Evolutionary conservation across 2,113 vertebrate genomes (phyloP), one percentile per base, ranked within the genome.

Genomic region (Emydura subglobosa): DNA sequence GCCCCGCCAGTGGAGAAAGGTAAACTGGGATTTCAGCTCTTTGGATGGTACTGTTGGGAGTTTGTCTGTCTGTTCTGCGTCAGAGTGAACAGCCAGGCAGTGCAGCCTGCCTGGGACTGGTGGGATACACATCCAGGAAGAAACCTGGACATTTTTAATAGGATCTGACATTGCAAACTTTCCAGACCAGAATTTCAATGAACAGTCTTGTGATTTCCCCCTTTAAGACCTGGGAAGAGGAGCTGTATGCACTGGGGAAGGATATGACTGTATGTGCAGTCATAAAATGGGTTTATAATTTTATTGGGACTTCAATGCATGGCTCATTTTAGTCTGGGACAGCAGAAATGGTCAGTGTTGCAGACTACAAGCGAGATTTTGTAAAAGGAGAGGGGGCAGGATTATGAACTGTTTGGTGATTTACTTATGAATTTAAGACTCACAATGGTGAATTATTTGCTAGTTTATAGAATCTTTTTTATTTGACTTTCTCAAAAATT

Each of bases 41-140:
- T 47, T 14, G 42, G 53, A 2, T 65, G 7, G 10, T 0, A 0
- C 17, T 1, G 2, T 53, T 85, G 79, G 34, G 34, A 68, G 34
- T 68, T 34, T n/a, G 65, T 68, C 8, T 72, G 65, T 72, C 65
- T 68, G 65, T 21, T 39, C n/a, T 22, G 65, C 21, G 19, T 72
- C n/a, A 5, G 34, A 19, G 34, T 2, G 2, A 39, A 39, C 8
- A 72, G n/a, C 34, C 65, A 72, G n/a, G 65, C 34, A 72, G 65
- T 39, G 19, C 34, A 22, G n/a, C 34, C 65, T 39, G 34, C 10
- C 65, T 72, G n/a, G 65, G 34, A 39, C 34, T 72, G 8, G 34
- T 72, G 65, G 8, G 19, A 39, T 10, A 72, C 34, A 39, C n/a
- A n/a, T 39, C n/a, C 9, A 39, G 65, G n/a, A n/a, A 72, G n/a